Conservation (phyloP, 1,140 invertebrate genomes). For the Globodera rostochiensis region DNA sequence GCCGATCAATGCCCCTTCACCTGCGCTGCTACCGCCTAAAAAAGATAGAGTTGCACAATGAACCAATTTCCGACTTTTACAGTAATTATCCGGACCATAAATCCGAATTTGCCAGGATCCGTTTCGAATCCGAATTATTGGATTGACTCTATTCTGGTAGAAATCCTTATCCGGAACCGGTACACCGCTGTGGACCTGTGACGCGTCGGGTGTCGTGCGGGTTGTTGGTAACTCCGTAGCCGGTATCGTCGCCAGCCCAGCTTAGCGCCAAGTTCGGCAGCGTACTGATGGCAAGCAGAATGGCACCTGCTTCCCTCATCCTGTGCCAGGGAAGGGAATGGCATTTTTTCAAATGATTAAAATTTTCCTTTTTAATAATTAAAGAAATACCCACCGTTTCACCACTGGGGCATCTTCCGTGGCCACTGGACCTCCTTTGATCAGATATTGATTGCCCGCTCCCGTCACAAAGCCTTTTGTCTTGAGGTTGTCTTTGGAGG, state of each 20-base stretch:
- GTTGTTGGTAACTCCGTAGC: slow-evolving; percentile 82
- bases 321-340: background rate
- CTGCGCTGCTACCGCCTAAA: slow-evolving; percentile 67
- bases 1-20: slow-evolving; percentile 58
- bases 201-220: slow-evolving; percentile 83
- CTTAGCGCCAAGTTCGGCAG: slow-evolving; percentile 20
- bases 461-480: slow-evolving; percentile 37
- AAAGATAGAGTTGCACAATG: no score
- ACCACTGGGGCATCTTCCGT: background rate
- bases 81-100: no score
- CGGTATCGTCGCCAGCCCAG: slow-evolving; percentile 32
- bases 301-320: slow-evolving; percentile 6
- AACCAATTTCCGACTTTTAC: no score
- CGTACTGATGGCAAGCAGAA: slow-evolving; percentile 16
- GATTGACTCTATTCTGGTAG: no score
- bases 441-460: slow-evolving; percentile 8
- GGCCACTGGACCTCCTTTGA: background rate
- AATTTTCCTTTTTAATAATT: background rate
- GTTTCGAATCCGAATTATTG: no score
- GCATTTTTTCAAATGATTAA: background rate
- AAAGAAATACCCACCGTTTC: background rate
- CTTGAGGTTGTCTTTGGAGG: slow-evolving; percentile 55
- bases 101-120: no score
- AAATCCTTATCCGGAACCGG: background rate
- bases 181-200: slow-evolving; percentile 69